A percentile compares a stretch with the other conserved stretches of the same genome.
phyloP scores from a whole-genome alignment of 2,888 invertebrate species.

The Coenonympha glycerion region DNA sequence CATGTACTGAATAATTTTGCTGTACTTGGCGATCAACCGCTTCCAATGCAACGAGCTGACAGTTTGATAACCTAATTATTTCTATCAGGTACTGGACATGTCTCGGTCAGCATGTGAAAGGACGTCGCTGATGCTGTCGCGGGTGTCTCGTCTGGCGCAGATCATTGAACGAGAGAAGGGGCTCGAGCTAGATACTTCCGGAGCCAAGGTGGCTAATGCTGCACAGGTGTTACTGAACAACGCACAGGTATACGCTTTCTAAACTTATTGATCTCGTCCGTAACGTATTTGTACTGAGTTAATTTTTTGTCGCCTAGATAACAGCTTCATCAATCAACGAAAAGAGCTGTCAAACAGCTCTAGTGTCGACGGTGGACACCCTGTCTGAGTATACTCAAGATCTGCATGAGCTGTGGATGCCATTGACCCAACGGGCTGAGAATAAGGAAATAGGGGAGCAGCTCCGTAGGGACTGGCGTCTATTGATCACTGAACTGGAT shows the following conservation, averaged over 20 bases:
- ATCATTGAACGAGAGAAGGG: constrained; percentile 13
- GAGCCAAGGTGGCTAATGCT: constrained; percentile 31
- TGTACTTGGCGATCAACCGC: no score
- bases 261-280: not conserved
- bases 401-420: constrained; percentile 29
- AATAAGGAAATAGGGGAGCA: constrained; percentile 28
- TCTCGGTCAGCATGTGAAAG: constrained; percentile 30
- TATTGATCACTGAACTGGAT: constrained; percentile 26
- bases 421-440: constrained; percentile 26
- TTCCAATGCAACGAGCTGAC: no score
- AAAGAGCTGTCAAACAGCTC: constrained; percentile 33
- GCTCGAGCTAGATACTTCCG: constrained; percentile 18
- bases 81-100: constrained; percentile 29
- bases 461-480: constrained; percentile 27
- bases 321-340: constrained; percentile 40
- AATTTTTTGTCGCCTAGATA: constrained; percentile 29
- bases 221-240: constrained; percentile 32
- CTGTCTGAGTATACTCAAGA: constrained; percentile 28
- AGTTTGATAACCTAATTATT: not conserved
- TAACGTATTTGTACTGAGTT: not conserved
- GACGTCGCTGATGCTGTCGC: constrained; percentile 32
- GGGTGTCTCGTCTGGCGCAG: constrained; percentile 33
- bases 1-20: no score
- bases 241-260: constrained; percentile 34
- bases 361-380: constrained; percentile 33